Evolutionary conservation across 2,797 vertebrate genomes (phyloP).

Genomic region (Sebastes miniatus): DNA sequence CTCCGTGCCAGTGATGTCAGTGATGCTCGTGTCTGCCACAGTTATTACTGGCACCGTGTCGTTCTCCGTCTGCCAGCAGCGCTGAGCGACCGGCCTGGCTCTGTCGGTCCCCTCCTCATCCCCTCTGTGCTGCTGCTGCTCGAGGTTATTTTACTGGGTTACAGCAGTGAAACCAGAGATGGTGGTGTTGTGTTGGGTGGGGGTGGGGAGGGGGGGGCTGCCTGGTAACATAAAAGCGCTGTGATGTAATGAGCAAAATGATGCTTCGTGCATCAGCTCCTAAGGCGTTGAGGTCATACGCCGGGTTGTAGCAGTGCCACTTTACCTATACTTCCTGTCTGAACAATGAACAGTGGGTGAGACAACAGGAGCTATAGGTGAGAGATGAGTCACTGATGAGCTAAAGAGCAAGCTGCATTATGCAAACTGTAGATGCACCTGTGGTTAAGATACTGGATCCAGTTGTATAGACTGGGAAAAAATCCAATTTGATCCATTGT

Average conservation of each 20-base stretch:
- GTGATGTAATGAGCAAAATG: constrained; percentile 34
- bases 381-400: constrained; percentile 1
- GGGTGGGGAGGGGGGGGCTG: not conserved
- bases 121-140: constrained; percentile 23
- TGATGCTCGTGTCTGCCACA: not conserved
- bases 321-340: not conserved
- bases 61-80: constrained; percentile 35
- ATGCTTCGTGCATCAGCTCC: not conserved
- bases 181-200: not conserved
- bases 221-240: constrained; percentile 22
- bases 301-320: not conserved
- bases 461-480: not conserved
- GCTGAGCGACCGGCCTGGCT: constrained; percentile 10
- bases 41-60: constrained; percentile 45
- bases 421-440: not conserved
- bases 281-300: not conserved
- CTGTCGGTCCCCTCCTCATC: not conserved
- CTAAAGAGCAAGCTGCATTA: not conserved
- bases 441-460: not conserved
- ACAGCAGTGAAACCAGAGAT: constrained; percentile 33
- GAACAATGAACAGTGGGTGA: not conserved
- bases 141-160: constrained; percentile 42
- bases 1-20: not conserved
- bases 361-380: not conserved
- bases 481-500: not conserved